Evolutionary conservation across 2,113 vertebrate species (phyloP).

Genomic region (Oreochromis tanganicae): DNA sequence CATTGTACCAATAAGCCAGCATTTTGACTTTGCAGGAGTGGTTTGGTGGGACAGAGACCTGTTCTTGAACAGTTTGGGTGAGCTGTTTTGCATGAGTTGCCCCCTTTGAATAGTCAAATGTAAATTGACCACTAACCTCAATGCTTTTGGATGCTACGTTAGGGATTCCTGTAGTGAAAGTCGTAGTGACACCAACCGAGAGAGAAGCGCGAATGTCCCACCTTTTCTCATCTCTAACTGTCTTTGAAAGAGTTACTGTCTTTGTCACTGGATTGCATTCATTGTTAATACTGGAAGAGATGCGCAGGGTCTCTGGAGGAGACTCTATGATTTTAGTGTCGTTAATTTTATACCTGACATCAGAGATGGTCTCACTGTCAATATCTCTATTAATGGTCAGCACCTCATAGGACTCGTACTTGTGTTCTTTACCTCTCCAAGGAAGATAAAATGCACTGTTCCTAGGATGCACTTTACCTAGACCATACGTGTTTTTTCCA

Average conservation of each 20-base stretch:
- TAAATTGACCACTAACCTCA: fast-evolving
- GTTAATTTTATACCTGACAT: not conserved
- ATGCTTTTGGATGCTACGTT: too few species aligned
- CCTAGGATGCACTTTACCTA: not conserved
- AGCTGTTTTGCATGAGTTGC: fast-evolving
- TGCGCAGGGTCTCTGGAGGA: not conserved
- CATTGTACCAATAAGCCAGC: not conserved
- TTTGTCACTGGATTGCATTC: not conserved
- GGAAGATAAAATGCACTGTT: not conserved
- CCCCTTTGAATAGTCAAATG: not conserved
- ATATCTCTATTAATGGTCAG: not conserved
- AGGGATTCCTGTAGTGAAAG: not conserved
- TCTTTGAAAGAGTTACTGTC: not conserved
- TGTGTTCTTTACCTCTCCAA: fast-evolving
- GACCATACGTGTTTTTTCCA: not conserved
- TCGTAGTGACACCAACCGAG: fast-evolving
- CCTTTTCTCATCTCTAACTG: not conserved
- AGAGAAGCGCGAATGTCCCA: not conserved
- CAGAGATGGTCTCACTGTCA: too few species aligned
- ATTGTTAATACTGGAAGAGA: not conserved
- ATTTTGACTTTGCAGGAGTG: not conserved
- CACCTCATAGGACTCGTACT: not conserved
- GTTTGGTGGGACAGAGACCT: not conserved
- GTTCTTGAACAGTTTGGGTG: not conserved
- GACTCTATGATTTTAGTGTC: fast-evolving